phyloP scores from a whole-genome alignment of 2,888 invertebrate species.

The Epicampocera succincta region DNA sequence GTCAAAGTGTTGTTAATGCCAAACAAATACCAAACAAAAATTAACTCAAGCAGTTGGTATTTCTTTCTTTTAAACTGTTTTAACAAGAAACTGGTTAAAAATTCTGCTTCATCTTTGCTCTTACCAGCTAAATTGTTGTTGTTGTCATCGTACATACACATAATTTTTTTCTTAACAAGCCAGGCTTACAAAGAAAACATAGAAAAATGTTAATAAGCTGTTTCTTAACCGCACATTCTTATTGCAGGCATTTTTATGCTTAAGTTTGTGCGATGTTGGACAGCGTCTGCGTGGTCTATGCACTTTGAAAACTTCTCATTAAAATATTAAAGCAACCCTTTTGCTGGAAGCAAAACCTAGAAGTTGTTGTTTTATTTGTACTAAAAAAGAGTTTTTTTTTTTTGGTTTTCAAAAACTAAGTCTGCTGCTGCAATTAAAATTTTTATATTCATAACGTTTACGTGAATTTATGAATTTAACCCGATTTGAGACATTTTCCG shows the following conservation, averaged over 20 bases:
- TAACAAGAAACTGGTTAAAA: conserved; percentile 64
- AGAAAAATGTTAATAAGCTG: conserved; percentile 29
- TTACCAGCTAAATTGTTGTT: conserved; percentile 33
- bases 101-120: conserved; percentile 40
- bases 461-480: conserved; percentile 64
- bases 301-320: conserved; percentile 26
- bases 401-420: conserved; percentile 16
- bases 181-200: conserved; percentile 46
- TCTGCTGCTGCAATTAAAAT: conserved; percentile 6
- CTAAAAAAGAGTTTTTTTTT: too few species aligned
- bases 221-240: conserved; percentile 8
- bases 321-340: conserved; percentile 42
- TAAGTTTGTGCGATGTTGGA: conserved; percentile 4
- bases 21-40: conserved; percentile 14
- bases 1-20: conserved; percentile 15
- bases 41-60: conserved; percentile 21
- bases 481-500: conserved; percentile 61
- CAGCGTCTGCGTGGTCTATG: conserved; percentile 7
- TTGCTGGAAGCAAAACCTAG: conserved; percentile 5
- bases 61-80: conserved; percentile 40
- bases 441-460: conserved; percentile 26
- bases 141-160: conserved; percentile 26
- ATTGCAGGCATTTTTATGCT: conserved; percentile 22
- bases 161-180: conserved; percentile 54
- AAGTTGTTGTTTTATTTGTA: conserved; percentile 26